A percentile compares a stretch with the other conserved stretches of the same genome.
Conservation (phyloP, 2,797 vertebrate species). For the Erpetoichthys calabaricus region DNA sequence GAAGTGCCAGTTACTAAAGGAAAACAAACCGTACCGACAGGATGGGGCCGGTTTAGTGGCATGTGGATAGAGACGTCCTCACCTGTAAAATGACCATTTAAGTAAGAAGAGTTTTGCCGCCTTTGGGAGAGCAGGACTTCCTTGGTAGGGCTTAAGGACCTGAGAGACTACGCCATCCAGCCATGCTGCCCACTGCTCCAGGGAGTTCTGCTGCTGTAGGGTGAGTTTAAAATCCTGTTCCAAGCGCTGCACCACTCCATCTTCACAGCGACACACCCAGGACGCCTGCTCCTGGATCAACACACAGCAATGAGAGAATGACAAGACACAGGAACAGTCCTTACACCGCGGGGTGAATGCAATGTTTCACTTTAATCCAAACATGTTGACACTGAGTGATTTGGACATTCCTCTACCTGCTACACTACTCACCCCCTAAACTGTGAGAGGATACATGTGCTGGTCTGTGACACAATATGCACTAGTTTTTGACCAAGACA, state of each 20-base stretch:
- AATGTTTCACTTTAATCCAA: too few relatives aligned
- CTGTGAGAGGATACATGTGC: too few relatives aligned
- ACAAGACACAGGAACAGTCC: too few relatives aligned
- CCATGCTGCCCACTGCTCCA: constrained; percentile 88
- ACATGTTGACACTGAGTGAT: too few relatives aligned
- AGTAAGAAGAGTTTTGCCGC: constrained; percentile 83
- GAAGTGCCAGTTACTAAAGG: background rate
- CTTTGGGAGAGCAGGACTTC: constrained; percentile 63
- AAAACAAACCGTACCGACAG: too few relatives aligned
- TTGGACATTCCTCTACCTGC: too few relatives aligned
- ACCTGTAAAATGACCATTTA: constrained; percentile 94
- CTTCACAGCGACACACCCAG: constrained; percentile 82
- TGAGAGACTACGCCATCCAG: constrained; percentile 70
- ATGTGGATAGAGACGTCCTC: constrained; percentile 3
- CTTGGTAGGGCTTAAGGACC: constrained; percentile 73
- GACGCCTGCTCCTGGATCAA: constrained; percentile 70
- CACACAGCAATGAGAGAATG: background rate
- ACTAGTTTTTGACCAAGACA: too few relatives aligned
- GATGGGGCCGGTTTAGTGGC: background rate
- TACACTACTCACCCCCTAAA: too few relatives aligned
- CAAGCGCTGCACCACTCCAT: constrained; percentile 64
- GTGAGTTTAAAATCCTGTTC: constrained; percentile 86
- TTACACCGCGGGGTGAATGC: too few relatives aligned
- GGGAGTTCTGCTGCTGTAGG: constrained; percentile 82
- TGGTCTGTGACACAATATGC: too few relatives aligned